phyloP scores from a whole-genome alignment of 2,797 vertebrate species.

The Rhabdophis nuchalis region DNA sequence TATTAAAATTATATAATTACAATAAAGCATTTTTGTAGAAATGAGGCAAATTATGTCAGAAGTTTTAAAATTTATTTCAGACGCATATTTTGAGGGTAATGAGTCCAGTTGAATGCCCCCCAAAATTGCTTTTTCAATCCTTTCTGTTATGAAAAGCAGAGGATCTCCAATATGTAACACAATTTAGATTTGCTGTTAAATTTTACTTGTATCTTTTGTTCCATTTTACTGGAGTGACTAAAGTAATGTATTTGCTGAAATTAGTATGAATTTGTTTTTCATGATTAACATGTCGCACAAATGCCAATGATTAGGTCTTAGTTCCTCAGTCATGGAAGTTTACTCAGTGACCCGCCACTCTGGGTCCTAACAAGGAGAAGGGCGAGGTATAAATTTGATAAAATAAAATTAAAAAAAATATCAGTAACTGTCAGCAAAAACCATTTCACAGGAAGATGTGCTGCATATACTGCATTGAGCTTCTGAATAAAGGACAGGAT shows the following conservation, averaged over 20 bases:
- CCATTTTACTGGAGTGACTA: background rate
- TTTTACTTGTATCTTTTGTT: background rate
- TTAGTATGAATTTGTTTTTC: background rate
- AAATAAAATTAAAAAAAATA: no score
- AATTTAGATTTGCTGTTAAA: background rate
- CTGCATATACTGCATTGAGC: background rate
- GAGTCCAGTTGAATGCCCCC: background rate
- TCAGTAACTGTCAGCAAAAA: background rate
- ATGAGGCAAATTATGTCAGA: accelerated
- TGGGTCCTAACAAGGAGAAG: no score
- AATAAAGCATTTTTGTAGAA: background rate
- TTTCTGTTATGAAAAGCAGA: background rate
- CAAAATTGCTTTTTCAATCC: background rate
- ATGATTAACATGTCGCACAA: background rate
- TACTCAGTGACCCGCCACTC: background rate
- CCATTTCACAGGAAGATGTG: background rate
- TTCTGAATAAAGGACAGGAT: background rate
- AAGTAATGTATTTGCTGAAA: background rate
- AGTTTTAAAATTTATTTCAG: background rate
- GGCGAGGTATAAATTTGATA: no score
- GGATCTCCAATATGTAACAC: background rate
- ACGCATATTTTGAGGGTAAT: accelerated
- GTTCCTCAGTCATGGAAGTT: background rate
- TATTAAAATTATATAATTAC: background rate
- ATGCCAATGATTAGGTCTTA: background rate